These are phyloP conservation scores for Drosophila neotestacea DNA, from an alignment of 2,888 invertebrate genomes.

Conservation along the genomic window DNA sequence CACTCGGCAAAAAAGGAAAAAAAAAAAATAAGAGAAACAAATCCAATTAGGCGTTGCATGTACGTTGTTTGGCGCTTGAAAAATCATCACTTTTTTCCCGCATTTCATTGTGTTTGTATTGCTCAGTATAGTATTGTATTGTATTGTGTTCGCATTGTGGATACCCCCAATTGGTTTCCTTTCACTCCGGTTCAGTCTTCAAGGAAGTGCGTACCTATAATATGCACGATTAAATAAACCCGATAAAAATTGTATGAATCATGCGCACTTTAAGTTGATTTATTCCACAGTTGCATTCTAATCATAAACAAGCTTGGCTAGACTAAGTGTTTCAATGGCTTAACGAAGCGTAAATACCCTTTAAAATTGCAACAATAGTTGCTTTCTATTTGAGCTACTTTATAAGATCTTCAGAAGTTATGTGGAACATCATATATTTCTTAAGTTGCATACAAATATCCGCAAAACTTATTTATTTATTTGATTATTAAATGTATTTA, in stretches of 20 bases:
- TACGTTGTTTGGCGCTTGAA: constrained; percentile 56
- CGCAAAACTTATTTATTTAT: no score
- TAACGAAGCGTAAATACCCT: constrained; percentile 1
- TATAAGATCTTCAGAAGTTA: no score
- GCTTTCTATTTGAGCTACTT: no score
- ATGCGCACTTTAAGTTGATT: constrained; percentile 53
- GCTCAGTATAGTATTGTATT: constrained; percentile 7
- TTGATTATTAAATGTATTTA: no score
- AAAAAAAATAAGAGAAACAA: constrained; percentile 35
- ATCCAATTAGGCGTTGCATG: constrained; percentile 65
- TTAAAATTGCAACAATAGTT: neutral
- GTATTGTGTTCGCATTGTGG: constrained; percentile 11
- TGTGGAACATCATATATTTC: no score
- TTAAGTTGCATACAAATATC: no score
- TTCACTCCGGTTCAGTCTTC: constrained; percentile 30
- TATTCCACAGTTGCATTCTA: constrained; percentile 56
- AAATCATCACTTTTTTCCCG: constrained; percentile 47
- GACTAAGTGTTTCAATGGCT: no score
- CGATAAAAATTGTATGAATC: constrained; percentile 56
- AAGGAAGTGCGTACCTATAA: constrained; percentile 46
- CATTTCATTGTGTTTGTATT: constrained; percentile 27
- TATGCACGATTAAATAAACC: constrained; percentile 30
- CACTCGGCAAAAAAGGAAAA: constrained; percentile 4
- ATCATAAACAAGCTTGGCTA: constrained; percentile 36
- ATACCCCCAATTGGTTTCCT: constrained; percentile 34